phyloP scores from a whole-genome alignment of 1,140 invertebrate species.

The Drosophila lowei region DNA sequence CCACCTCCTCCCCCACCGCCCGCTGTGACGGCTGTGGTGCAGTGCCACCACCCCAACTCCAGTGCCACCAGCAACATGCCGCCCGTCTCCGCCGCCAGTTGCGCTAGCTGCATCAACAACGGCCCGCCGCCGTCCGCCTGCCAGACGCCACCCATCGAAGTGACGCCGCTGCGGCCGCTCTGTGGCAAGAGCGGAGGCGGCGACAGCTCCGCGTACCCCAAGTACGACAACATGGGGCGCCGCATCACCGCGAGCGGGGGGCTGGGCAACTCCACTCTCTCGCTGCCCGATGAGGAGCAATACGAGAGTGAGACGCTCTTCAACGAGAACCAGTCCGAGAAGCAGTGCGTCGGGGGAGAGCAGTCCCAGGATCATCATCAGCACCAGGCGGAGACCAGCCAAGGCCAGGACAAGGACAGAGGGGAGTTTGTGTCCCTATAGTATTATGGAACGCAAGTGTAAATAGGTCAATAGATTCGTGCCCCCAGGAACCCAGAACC shows the following conservation, averaged over 20 bases:
- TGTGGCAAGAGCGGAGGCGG: slow-evolving; percentile 20
- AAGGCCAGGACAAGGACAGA: slow-evolving; percentile 50
- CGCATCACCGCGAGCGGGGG: slow-evolving; percentile 92
- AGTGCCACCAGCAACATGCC: slow-evolving; percentile 9
- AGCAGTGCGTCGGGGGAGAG: slow-evolving; percentile 13
- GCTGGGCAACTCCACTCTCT: slow-evolving; percentile 88
- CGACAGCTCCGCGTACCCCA: slow-evolving; percentile 83
- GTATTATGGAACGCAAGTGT: slow-evolving; percentile 82
- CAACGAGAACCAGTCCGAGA: slow-evolving; percentile 54
- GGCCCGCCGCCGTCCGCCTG: slow-evolving; percentile 76
- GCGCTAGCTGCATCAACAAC: slow-evolving; percentile 83
- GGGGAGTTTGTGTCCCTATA: slow-evolving; percentile 80
- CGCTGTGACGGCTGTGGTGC: slow-evolving; percentile 67
- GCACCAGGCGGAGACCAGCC: slow-evolving; percentile 27
- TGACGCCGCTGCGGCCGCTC: slow-evolving; percentile 65
- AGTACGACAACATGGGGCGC: slow-evolving; percentile 95
- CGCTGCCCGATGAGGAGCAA: slow-evolving; percentile 86
- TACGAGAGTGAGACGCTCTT: slow-evolving; percentile 76
- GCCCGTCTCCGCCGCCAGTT: slow-evolving; percentile 58
- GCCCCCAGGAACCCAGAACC: slow-evolving; percentile 7
- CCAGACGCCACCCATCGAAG: slow-evolving; percentile 67
- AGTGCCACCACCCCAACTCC: slow-evolving; percentile 69
- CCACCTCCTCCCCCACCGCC: slow-evolving; percentile 73
- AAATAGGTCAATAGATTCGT: slow-evolving; percentile 69
- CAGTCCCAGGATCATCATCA: slow-evolving; percentile 28